A percentile compares a stretch with the other conserved stretches of the same genome.
phyloP scores from a whole-genome alignment of 2,113 vertebrate genomes.

The Progne subis region DNA sequence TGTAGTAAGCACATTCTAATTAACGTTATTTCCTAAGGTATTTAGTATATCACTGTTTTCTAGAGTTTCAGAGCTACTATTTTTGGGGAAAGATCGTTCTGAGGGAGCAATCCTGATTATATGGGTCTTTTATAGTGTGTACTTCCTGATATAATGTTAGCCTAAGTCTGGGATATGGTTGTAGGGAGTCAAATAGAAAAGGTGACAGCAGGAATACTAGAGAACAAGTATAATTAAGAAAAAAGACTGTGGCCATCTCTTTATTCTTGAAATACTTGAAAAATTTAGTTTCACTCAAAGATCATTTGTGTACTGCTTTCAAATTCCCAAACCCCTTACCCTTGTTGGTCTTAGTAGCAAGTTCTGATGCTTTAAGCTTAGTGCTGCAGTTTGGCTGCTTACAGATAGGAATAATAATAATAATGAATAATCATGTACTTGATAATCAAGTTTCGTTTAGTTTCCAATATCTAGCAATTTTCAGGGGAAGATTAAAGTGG shows the following conservation, averaged over 20 bases:
- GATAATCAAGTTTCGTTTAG: background rate
- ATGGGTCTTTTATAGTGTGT: background rate
- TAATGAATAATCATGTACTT: background rate
- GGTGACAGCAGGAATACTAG: background rate
- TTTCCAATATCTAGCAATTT: background rate
- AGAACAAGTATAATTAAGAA: background rate
- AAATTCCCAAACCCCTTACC: background rate
- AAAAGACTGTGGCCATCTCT: background rate
- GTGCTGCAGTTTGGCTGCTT: background rate
- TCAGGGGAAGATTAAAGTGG: background rate
- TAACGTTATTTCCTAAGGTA: background rate
- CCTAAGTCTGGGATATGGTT: background rate
- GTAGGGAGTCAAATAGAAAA: background rate
- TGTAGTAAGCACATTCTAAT: background rate
- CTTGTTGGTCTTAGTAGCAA: background rate
- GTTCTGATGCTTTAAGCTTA: background rate
- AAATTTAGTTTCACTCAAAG: background rate
- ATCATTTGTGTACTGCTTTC: background rate
- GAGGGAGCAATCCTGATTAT: background rate
- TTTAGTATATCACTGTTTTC: background rate
- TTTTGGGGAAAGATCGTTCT: background rate
- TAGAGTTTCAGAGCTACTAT: background rate
- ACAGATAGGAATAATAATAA: background rate
- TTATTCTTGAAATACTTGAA: background rate
- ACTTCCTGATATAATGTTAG: background rate